Evolutionary conservation across 2,888 invertebrate species (phyloP).

Genomic region (Cataglyphis altisquamis): DNA sequence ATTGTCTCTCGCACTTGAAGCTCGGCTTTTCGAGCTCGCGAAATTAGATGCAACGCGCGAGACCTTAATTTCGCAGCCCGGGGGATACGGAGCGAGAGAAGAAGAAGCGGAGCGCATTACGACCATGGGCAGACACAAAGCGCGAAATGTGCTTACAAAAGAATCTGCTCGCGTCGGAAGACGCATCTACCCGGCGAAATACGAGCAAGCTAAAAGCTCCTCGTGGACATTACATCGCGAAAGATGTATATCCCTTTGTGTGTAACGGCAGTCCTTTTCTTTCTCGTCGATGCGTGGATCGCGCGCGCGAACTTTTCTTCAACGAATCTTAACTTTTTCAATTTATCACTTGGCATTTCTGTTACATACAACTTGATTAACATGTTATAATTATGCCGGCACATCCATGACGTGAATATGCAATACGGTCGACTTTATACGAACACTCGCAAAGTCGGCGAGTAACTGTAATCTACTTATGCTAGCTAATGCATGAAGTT

Average conservation of each 20-base stretch:
- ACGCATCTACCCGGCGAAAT: conserved; percentile 21
- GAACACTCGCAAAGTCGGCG: conserved; percentile 54
- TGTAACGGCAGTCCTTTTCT: background rate
- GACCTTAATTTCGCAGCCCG: conserved; percentile 42
- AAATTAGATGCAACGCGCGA: conserved; percentile 55
- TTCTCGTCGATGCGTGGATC: conserved; percentile 16
- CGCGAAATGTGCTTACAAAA: conserved; percentile 56
- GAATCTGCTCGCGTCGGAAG: conserved; percentile 53
- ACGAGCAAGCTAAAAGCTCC: conserved; percentile 44
- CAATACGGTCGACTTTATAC: conserved; percentile 56
- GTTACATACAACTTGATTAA: conserved; percentile 43
- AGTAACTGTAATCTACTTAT: conserved; percentile 57
- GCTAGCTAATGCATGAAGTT: conserved; percentile 57
- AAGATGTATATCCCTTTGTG: conserved; percentile 6
- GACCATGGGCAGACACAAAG: conserved; percentile 49
- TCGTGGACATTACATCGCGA: conserved; percentile 1
- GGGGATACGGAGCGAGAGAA: conserved; percentile 1
- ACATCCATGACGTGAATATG: conserved; percentile 52
- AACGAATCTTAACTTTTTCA: conserved; percentile 52
- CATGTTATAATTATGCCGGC: conserved; percentile 50
- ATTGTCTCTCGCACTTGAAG: conserved; percentile 45
- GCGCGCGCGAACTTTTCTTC: conserved; percentile 15
- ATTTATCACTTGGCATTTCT: conserved; percentile 40
- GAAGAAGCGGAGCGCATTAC: conserved; percentile 18
- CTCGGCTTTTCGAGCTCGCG: conserved; percentile 35